A percentile compares a stretch with the other conserved stretches of the same genome.
phyloP scores from a whole-genome alignment of 1,140 invertebrate genomes.

The Tenebrio molitor region DNA sequence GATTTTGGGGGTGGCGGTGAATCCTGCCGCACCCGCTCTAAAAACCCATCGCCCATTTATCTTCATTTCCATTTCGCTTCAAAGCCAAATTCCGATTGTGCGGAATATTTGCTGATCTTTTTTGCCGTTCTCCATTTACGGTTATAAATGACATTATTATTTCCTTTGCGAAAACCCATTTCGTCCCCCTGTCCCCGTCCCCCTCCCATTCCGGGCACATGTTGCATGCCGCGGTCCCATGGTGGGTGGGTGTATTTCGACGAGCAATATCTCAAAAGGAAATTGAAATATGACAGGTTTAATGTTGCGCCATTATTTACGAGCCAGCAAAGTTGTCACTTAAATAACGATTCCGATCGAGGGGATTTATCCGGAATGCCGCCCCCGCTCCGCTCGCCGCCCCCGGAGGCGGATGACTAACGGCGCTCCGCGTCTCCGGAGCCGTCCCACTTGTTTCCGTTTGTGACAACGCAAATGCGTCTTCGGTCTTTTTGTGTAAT shows the following conservation, averaged over 20 bases:
- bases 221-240: background rate
- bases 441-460: conserved; percentile 13
- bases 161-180: no score
- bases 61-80: no score
- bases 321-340: conserved; percentile 39
- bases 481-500: conserved; percentile 46
- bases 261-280: conserved; percentile 50
- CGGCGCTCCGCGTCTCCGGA: background rate
- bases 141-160: no score
- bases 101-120: no score
- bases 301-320: conserved; percentile 50
- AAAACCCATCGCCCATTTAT: no score
- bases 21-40: no score
- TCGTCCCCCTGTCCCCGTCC: no score
- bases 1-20: no score
- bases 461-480: conserved; percentile 26
- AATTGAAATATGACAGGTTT: conserved; percentile 55
- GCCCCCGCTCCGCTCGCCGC: background rate
- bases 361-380: conserved; percentile 14
- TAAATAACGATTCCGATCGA: conserved; percentile 34
- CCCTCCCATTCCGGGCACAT: no score
- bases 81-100: no score
- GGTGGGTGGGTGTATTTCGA: conserved; percentile 47
- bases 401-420: conserved; percentile 15
- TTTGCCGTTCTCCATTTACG: no score